Evolutionary conservation across 2,888 invertebrate species (phyloP).

Genomic region (Mesorhabditis spiculigera): DNA sequence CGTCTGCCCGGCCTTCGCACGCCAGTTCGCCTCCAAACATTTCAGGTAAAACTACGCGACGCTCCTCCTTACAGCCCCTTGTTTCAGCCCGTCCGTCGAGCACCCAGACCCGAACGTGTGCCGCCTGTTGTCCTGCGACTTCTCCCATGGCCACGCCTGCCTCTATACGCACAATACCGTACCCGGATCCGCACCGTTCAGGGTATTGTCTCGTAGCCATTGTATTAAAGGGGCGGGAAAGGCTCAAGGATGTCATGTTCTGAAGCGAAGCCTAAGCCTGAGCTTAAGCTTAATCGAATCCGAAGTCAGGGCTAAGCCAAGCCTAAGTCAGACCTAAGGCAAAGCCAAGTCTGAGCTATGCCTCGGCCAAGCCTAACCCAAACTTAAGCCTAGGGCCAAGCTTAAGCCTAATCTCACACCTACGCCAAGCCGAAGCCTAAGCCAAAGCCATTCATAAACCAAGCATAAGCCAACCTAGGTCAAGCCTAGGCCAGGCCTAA

Average conservation of each 20-base stretch:
- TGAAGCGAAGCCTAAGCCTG: not conserved
- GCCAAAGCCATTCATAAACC: too few relatives aligned
- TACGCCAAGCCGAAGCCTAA: too few relatives aligned
- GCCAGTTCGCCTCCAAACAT: constrained; percentile 38
- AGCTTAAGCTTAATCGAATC: not conserved
- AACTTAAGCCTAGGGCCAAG: too few relatives aligned
- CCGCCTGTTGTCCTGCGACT: constrained; percentile 49
- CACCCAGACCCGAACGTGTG: constrained; percentile 53
- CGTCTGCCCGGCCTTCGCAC: constrained; percentile 29
- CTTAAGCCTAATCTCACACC: too few relatives aligned
- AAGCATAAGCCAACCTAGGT: too few relatives aligned
- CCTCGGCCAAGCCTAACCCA: too few relatives aligned
- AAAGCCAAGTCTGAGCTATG: not conserved
- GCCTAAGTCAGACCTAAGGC: not conserved
- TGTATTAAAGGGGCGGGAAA: too few relatives aligned
- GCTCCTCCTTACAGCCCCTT: not conserved
- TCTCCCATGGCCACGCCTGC: constrained; percentile 45
- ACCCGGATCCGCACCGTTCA: not conserved
- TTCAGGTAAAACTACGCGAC: constrained; percentile 17
- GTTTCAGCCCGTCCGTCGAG: constrained; percentile 19
- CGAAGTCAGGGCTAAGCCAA: not conserved
- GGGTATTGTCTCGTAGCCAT: not conserved
- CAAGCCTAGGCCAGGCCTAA: too few relatives aligned
- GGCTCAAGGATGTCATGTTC: not conserved
- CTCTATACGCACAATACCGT: constrained; percentile 34